Evolutionary conservation across 2,888 invertebrate genomes (phyloP).

Genomic region (Luperina testacea): DNA sequence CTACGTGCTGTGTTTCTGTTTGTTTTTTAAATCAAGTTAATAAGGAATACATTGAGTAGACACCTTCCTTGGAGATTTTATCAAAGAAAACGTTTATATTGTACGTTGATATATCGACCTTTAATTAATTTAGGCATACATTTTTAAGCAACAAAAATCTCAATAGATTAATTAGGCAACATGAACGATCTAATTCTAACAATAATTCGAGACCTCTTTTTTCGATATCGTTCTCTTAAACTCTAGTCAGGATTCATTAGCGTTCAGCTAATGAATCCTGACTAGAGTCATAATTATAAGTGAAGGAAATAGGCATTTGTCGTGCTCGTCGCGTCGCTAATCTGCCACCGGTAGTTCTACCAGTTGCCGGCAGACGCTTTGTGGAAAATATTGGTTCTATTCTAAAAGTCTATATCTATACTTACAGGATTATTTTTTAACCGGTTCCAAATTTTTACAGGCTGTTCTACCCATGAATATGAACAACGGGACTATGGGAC

Average conservation of each 20-base stretch:
- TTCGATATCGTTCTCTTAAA: conserved; percentile 5
- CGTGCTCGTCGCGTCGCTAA: conserved; percentile 20
- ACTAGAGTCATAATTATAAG: conserved; percentile 30
- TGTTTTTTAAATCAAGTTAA: conserved; percentile 31
- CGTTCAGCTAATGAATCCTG: conserved; percentile 9
- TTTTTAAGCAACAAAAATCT: neutral
- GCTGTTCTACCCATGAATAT: too few relatives aligned
- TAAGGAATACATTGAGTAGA: conserved; percentile 24
- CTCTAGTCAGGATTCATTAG: neutral
- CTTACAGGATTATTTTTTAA: too few relatives aligned
- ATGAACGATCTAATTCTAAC: neutral
- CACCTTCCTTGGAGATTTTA: conserved; percentile 13
- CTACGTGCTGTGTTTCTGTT: conserved; percentile 43
- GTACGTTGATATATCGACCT: conserved; percentile 18
- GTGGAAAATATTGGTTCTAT: conserved; percentile 6
- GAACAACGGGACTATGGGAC: too few relatives aligned
- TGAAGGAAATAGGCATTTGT: conserved; percentile 45
- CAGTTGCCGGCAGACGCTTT: conserved; percentile 20
- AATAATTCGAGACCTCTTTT: neutral
- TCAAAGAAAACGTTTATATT: conserved; percentile 3
- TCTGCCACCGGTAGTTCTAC: conserved; percentile 24
- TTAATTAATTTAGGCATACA: neutral
- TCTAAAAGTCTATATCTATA: too few relatives aligned
- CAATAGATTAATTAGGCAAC: neutral
- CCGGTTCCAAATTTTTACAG: too few relatives aligned